Evolutionary conservation across 2,113 vertebrate species (phyloP).

Genomic region (Dicerorhinus sumatrensis): DNA sequence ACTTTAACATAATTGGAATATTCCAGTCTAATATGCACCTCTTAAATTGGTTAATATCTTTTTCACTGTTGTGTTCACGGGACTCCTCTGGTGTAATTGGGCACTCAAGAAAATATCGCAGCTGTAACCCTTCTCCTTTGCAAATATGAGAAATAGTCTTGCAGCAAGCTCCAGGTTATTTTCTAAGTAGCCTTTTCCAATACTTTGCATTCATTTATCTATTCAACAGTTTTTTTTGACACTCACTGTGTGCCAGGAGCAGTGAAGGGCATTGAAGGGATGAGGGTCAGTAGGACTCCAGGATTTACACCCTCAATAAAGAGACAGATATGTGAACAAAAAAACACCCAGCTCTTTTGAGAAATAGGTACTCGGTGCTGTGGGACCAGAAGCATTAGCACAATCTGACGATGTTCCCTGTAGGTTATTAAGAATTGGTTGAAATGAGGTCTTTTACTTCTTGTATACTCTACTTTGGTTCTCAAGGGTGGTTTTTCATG

Average conservation of each 20-base stretch:
- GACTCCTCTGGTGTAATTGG: background rate
- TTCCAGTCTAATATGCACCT: background rate
- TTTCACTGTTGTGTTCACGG: background rate
- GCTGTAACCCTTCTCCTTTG: background rate
- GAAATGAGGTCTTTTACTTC: background rate
- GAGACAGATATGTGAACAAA: background rate
- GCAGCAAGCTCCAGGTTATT: background rate
- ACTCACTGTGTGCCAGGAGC: background rate
- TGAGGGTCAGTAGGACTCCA: background rate
- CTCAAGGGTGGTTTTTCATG: background rate
- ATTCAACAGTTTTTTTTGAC: background rate
- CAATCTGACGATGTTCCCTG: rapidly evolving
- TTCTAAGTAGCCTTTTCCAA: background rate
- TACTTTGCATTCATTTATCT: background rate
- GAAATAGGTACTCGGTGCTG: background rate
- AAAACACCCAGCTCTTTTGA: rapidly evolving
- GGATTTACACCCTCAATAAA: rapidly evolving
- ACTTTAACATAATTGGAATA: background rate
- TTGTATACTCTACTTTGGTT: background rate
- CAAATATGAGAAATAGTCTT: background rate
- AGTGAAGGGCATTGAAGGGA: no score
- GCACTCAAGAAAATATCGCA: background rate
- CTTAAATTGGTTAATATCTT: background rate
- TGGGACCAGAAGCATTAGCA: rapidly evolving
- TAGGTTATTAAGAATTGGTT: background rate